These are phyloP conservation scores for Mamestra brassicae DNA, from an alignment of 2,888 invertebrate genomes.

Conservation along the genomic window DNA sequence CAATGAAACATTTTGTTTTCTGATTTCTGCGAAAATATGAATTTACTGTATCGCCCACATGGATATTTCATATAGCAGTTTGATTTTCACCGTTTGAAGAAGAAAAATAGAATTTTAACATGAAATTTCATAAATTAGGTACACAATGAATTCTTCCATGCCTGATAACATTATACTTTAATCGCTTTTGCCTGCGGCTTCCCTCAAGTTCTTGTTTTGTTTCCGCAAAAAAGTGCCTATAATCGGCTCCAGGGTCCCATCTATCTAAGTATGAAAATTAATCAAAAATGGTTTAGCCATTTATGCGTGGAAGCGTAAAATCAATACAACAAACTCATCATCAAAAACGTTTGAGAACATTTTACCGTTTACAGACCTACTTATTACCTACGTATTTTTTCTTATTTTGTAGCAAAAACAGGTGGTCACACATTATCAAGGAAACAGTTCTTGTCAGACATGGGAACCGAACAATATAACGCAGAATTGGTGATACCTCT, in stretches of 20 bases:
- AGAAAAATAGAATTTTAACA: background rate
- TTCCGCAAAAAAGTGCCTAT: too few relatives aligned
- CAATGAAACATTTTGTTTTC: constrained; percentile 9
- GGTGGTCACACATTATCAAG: too few relatives aligned
- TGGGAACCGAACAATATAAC: background rate
- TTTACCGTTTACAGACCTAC: background rate
- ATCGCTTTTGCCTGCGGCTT: too few relatives aligned
- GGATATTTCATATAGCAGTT: background rate
- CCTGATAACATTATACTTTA: background rate
- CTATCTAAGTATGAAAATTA: too few relatives aligned
- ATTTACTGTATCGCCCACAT: background rate
- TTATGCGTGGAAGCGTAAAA: too few relatives aligned
- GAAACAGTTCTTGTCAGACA: background rate
- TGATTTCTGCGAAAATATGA: constrained; percentile 7
- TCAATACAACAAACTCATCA: too few relatives aligned
- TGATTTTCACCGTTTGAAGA: too few relatives aligned
- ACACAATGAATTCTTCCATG: background rate
- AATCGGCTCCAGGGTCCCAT: too few relatives aligned
- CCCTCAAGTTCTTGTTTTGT: too few relatives aligned
- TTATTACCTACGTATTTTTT: too few relatives aligned
- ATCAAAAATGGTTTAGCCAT: too few relatives aligned
- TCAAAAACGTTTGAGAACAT: background rate
- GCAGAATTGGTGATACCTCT: background rate
- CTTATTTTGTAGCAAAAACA: too few relatives aligned
- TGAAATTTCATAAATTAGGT: background rate